Evolutionary conservation across 2,797 vertebrate genomes (phyloP), one percentile per base, ranked within the genome.

Genomic region (Trematomus bernacchii): DNA sequence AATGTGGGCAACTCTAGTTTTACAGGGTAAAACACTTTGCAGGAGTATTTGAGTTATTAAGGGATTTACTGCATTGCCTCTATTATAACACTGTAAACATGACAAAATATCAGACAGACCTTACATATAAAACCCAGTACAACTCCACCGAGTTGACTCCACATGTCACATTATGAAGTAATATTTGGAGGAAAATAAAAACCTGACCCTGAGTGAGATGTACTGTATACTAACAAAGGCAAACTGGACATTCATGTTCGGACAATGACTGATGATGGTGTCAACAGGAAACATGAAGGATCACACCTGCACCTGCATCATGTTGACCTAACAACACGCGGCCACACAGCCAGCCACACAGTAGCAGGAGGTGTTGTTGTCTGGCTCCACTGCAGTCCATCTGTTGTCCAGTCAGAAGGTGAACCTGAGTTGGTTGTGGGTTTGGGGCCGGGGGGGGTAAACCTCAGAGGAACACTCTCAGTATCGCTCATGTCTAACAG

Each of bases 361-460:
- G 10, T 52, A 73, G 55, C 76, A 82, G 86, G 82, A 85, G 85
- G 78, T 84, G 82, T 74, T 92, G 87, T 86, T 91, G 84, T 90
- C 86, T 87, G 81, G 76, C 78, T 67, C 59, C 65, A 62, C 87
- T 66, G 66, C 82, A 73, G 80, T 91, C 93, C 92, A 93, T 93
- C 93, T 94, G 92, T 89, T 92, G 91, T 88, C 90, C 90, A 93
- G 91, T 89, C 89, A 91, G 84, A 78, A 93, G 93, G 93, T 92
- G 90, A 93, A 79, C 72, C 65, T 61, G 60, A 37, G 57, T 61
- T 8, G 33, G 33, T 6, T 37, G 33, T 37, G 33, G 33, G 33
- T 27, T 27, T 4, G 7, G 33, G 33, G 37, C 52, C 11, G 69
- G 8, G 55, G 51, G 77, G 77, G 71, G 69, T 72, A 71, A 80